Base-by-base conservation (phyloP, 53 echinoderm and acorn worm species). In the Echinarachnius parma region DNA sequence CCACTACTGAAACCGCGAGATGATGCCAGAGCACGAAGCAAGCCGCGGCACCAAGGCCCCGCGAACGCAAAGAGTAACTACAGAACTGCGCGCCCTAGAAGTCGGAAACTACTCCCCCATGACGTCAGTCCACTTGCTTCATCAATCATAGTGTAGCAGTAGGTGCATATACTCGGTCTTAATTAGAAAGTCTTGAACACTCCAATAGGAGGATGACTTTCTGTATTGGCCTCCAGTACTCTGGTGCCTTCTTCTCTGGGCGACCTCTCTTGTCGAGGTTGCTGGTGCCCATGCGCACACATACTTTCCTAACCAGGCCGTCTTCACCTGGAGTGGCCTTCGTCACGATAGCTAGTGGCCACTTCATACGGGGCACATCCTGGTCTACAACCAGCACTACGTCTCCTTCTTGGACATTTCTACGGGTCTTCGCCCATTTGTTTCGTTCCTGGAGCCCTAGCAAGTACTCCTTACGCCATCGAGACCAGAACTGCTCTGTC, bases 401-500 rank as follows among this genome's bases (percentile, higher is more conserved):
- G 45, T 82, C 82, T 54, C 82, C 82, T 2, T 64, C 64, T 18
- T 3, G 11, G 48, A 82, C 18, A 14, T 82, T 75, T 21, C 75
- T 62, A 30, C 64, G 61, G 2, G 53, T 37, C 9, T 30, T 75
- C 1, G 61, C 48, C 67, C 84, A 84, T 16, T 61, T 48, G 13
- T 64, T 19, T 18, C 79, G 61, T 9, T 31, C 13, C 30, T 78
- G 64, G 8, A 84, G 42, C 21, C 36, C 48, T 28, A 55, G 44
- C 14, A 78, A 62, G 53, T 83, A 83, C 52, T 83, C 83, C 21
- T 68, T 78, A 4, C 69, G 46, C 83, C 83, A 84, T 31, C 84
- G 60, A 5, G 46, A 30, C 83, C 82, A 76, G 61, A 81, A 81
- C 29, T 74, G 75, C 28, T 75, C 53, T 0, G 59, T 54, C n/a